A percentile compares a stretch with the other conserved stretches of the same genome.
phyloP scores from a whole-genome alignment of 2,797 vertebrate genomes.

The Tokudaia tokunoshimensis region DNA sequence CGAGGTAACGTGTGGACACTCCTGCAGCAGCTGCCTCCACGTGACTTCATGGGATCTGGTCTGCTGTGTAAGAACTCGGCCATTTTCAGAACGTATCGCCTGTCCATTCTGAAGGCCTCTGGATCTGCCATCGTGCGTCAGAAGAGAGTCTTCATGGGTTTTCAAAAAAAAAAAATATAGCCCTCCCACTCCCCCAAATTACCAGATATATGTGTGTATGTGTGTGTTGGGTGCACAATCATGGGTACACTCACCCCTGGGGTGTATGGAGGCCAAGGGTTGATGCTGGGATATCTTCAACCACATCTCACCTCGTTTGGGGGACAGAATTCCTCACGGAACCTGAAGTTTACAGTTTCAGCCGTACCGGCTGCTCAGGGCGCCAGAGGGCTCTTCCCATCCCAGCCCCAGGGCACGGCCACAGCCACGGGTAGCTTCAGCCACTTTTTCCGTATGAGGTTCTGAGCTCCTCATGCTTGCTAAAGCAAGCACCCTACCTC shows the following conservation, averaged over 20 bases:
- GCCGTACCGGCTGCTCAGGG: neutral
- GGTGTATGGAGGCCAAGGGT: neutral
- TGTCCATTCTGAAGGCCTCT: neutral
- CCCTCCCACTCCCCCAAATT: neutral
- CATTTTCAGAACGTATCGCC: neutral
- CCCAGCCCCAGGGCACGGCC: neutral
- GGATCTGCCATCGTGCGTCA: neutral
- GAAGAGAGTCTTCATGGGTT: neutral
- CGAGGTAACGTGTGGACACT: neutral
- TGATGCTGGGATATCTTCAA: neutral
- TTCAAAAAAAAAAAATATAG: neutral
- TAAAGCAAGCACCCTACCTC: neutral
- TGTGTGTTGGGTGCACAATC: neutral
- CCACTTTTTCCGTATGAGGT: too few relatives aligned
- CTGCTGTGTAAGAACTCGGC: neutral
- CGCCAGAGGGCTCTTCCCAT: neutral
- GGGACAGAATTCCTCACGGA: neutral
- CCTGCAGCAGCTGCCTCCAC: neutral
- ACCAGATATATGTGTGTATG: neutral
- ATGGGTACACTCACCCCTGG: neutral
- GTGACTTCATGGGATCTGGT: neutral
- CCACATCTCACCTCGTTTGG: neutral
- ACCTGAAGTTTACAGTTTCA: neutral
- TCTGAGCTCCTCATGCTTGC: too few relatives aligned
- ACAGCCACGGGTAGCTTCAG: neutral